These are phyloP conservation scores for Automeris io DNA, from an alignment of 2,888 invertebrate species.

Conservation along the genomic window DNA sequence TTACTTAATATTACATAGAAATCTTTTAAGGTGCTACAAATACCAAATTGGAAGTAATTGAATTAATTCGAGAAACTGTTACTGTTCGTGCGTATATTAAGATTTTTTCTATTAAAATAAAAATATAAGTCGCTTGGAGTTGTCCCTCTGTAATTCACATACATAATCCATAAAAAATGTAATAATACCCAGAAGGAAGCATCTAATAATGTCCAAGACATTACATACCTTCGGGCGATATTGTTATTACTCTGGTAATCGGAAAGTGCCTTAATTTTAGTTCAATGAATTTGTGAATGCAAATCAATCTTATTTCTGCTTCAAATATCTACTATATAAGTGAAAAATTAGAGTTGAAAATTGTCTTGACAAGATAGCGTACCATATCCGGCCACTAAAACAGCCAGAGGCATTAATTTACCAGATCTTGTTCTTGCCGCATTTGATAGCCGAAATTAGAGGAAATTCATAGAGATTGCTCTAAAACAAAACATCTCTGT, in stretches of 20 bases:
- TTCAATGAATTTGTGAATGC: constrained; percentile 68
- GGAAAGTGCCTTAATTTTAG: constrained; percentile 69
- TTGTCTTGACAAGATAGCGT: constrained; percentile 24
- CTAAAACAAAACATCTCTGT: constrained; percentile 3
- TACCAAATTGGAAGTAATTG: too few relatives aligned
- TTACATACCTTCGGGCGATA: constrained; percentile 48
- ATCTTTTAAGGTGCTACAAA: too few relatives aligned
- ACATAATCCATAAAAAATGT: constrained; percentile 7
- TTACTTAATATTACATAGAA: too few relatives aligned
- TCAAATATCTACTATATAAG: too few relatives aligned
- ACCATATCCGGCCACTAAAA: constrained; percentile 65
- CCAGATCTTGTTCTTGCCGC: constrained; percentile 51
- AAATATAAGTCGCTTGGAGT: constrained; percentile 6
- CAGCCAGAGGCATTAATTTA: constrained; percentile 65
- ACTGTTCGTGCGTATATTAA: too few relatives aligned
- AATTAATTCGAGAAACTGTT: too few relatives aligned
- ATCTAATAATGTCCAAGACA: constrained; percentile 49
- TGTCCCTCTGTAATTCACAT: constrained; percentile 8
- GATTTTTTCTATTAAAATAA: too few relatives aligned
- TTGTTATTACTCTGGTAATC: constrained; percentile 61
- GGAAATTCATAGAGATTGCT: constrained; percentile 41
- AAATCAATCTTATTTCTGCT: constrained; percentile 46
- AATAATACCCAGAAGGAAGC: constrained; percentile 42
- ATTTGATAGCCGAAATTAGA: constrained; percentile 64
- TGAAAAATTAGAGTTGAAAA: too few relatives aligned